Conservation (phyloP, 2,888 invertebrate genomes). For the Scaptomyza cyrtandrae region DNA sequence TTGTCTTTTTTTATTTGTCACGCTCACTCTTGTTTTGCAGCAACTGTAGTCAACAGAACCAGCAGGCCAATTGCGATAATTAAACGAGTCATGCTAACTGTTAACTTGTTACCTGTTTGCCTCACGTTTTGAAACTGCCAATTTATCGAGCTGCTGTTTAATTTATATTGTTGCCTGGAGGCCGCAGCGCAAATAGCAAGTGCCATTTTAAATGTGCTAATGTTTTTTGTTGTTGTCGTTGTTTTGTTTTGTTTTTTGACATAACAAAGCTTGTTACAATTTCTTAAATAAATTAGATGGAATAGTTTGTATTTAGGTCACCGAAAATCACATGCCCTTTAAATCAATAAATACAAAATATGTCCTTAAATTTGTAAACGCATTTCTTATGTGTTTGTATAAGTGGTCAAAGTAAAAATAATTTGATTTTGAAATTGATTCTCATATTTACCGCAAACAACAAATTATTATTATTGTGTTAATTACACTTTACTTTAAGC, state of each 20-base stretch:
- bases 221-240: background rate
- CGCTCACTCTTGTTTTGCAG: conserved; percentile 31
- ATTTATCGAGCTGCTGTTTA: conserved; percentile 2
- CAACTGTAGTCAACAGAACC: conserved; percentile 19
- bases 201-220: conserved; percentile 1
- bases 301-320: background rate
- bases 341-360: background rate
- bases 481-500: background rate
- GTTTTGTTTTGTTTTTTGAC: conserved; percentile 2
- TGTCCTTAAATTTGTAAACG: too few species aligned
- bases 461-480: background rate
- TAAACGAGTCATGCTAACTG: conserved; percentile 31
- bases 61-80: conserved; percentile 35
- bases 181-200: conserved; percentile 10
- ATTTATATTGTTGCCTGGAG: conserved; percentile 31
- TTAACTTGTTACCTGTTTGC: conserved; percentile 16
- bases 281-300: background rate
- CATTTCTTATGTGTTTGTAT: background rate
- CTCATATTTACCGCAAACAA: background rate
- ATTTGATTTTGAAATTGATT: background rate
- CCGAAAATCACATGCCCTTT: background rate
- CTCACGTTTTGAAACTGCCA: conserved; percentile 34
- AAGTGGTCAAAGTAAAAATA: background rate
- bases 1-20: background rate
- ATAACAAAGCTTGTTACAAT: conserved; percentile 9